phyloP scores from a whole-genome alignment of 2,797 vertebrate species.

The Triplophysa yarkandensis region DNA sequence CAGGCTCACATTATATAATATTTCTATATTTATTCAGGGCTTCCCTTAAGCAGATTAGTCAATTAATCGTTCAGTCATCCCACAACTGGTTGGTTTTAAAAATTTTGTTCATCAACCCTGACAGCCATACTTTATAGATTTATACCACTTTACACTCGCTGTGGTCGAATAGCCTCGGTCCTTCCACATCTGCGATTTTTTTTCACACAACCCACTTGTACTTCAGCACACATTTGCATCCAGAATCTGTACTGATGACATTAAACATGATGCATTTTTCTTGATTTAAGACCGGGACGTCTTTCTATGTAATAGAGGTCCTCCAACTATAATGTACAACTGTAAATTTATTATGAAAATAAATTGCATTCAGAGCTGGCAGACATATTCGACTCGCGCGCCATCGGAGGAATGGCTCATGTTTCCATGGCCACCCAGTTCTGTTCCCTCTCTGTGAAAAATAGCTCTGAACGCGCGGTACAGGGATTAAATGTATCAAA shows the following conservation, averaged over 20 bases:
- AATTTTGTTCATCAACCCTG: too few relatives aligned
- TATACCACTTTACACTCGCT: too few relatives aligned
- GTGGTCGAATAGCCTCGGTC: slow-evolving; percentile 16
- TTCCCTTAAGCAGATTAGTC: background rate
- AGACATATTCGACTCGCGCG: slow-evolving; percentile 31
- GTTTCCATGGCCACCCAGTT: slow-evolving; percentile 55
- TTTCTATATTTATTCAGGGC: background rate
- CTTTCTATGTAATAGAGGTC: background rate
- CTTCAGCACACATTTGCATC: slow-evolving; percentile 15
- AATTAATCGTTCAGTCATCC: background rate
- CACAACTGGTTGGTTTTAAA: background rate
- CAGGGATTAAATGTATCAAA: slow-evolving; percentile 47
- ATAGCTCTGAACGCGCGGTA: slow-evolving; percentile 27
- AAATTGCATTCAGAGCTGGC: background rate
- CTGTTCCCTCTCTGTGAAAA: slow-evolving; percentile 24
- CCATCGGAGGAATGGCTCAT: slow-evolving; percentile 23
- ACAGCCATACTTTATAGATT: background rate
- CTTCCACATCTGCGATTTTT: slow-evolving; percentile 17
- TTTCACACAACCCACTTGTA: slow-evolving; percentile 33
- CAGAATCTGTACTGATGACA: slow-evolving; percentile 30
- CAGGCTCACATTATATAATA: too few relatives aligned
- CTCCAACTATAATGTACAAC: background rate
- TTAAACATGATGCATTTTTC: slow-evolving; percentile 1
- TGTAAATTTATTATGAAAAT: slow-evolving; percentile 2
- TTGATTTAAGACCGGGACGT: slow-evolving; percentile 15